These are phyloP conservation scores for Ranitomeya variabilis DNA, from an alignment of 2,113 vertebrate genomes.

Conservation along the genomic window DNA sequence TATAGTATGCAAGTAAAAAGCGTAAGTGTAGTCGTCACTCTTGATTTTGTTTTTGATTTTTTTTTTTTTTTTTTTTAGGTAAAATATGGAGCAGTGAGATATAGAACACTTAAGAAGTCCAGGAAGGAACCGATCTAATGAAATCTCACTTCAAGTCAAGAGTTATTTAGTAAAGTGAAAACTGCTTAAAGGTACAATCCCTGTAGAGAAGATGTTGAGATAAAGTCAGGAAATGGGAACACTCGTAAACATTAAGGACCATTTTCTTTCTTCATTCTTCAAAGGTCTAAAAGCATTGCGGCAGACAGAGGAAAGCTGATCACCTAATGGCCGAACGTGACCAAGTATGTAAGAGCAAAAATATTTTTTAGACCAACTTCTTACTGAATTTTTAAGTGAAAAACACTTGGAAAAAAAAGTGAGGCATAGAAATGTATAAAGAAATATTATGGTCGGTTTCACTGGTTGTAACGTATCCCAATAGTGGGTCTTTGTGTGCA, in stretches of 20 bases:
- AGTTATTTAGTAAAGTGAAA: constrained; percentile 55
- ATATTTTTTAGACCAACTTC: not conserved
- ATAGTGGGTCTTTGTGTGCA: too few relatives aligned
- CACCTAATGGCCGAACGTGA: not conserved
- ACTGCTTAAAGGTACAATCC: constrained; percentile 58
- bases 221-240: constrained; percentile 54
- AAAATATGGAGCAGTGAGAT: constrained; percentile 46
- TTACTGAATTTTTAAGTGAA: not conserved
- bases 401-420: not conserved
- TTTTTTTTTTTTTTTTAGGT: constrained; percentile 49
- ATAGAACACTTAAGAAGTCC: constrained; percentile 55
- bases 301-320: constrained; percentile 37
- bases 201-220: constrained; percentile 50
- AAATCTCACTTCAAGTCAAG: constrained; percentile 55
- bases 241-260: constrained; percentile 55
- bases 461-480: too few relatives aligned
- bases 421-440: not conserved
- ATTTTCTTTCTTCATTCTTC: constrained; percentile 48
- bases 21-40: not conserved
- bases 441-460: too few relatives aligned
- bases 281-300: constrained; percentile 41
- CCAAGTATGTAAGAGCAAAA: constrained; percentile 4
- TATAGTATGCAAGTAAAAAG: not conserved
- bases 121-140: constrained; percentile 57
- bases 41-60: constrained; percentile 42